These are phyloP conservation scores for Podarcis siculus DNA, from an alignment of 2,797 vertebrate species.

Conservation along the genomic window DNA sequence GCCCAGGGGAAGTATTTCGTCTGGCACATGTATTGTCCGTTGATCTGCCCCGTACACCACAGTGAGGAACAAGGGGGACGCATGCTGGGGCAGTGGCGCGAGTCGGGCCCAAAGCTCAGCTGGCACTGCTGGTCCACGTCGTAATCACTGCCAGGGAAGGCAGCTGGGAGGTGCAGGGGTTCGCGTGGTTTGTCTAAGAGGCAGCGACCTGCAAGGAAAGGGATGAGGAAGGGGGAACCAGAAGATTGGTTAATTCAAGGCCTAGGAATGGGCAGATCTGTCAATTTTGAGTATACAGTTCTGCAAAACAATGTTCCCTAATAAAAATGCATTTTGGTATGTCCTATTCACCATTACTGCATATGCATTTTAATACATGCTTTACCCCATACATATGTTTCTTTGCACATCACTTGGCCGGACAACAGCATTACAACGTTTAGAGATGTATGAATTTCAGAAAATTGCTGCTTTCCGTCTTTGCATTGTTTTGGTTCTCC, in stretches of 20 bases:
- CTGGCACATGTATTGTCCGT: conserved; percentile 76
- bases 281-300: too few relatives aligned
- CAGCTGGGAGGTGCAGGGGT: conserved; percentile 71
- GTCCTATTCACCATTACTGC: too few relatives aligned
- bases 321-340: too few relatives aligned
- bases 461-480: too few relatives aligned
- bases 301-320: too few relatives aligned
- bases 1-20: conserved; percentile 81
- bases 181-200: conserved; percentile 76
- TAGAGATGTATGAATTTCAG: too few relatives aligned
- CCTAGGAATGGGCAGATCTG: too few relatives aligned
- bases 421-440: too few relatives aligned
- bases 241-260: too few relatives aligned
- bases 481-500: background rate
- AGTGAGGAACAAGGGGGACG: conserved; percentile 74
- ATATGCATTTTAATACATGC: too few relatives aligned
- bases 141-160: conserved; percentile 75
- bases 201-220: conserved; percentile 71
- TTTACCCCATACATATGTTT: too few relatives aligned
- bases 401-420: too few relatives aligned
- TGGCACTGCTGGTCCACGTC: conserved; percentile 76
- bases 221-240: background rate
- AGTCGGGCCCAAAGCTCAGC: conserved; percentile 75
- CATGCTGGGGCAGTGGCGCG: conserved; percentile 72
- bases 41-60: conserved; percentile 75